Evolutionary conservation across 2,888 invertebrate species (phyloP).

Genomic region (Holacanthella duospinosa): DNA sequence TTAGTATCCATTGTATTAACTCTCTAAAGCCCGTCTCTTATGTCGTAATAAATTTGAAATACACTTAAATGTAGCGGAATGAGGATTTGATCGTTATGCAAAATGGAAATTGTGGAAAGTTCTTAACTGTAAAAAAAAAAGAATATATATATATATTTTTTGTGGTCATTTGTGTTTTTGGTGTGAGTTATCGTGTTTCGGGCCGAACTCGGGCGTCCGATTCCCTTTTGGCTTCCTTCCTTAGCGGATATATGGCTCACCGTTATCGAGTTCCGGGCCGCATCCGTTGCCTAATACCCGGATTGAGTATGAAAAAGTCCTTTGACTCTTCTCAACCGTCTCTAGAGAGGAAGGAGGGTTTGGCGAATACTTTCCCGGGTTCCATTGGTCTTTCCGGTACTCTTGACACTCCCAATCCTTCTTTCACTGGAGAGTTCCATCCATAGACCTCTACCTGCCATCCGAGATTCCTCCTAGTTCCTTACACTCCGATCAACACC

Average conservation of each 20-base stretch:
- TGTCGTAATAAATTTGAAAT: no score
- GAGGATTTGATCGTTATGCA: no score
- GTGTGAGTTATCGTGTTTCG: slow-evolving; percentile 37
- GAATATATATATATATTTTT: no score
- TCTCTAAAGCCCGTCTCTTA: no score
- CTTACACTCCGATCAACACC: not conserved
- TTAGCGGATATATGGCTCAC: slow-evolving; percentile 38
- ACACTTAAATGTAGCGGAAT: no score
- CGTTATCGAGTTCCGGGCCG: slow-evolving; percentile 38
- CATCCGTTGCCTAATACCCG: slow-evolving; percentile 37
- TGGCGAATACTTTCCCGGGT: slow-evolving; percentile 38
- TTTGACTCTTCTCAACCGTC: slow-evolving; percentile 14
- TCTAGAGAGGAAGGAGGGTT: slow-evolving; percentile 37
- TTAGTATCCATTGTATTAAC: no score
- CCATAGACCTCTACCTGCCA: not conserved
- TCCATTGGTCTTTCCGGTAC: slow-evolving; percentile 38
- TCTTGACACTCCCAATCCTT: slow-evolving; percentile 38
- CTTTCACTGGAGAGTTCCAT: slow-evolving; percentile 30
- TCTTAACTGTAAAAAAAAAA: no score
- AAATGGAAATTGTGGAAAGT: not conserved
- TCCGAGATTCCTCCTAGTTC: no score
- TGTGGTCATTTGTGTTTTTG: slow-evolving; percentile 35
- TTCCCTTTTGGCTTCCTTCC: slow-evolving; percentile 38
- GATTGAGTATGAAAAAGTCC: slow-evolving; percentile 30
- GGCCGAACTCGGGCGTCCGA: slow-evolving; percentile 38